A percentile compares a stretch with the other conserved stretches of the same genome.
Conservation (phyloP, 2,888 invertebrate species). For the Hylaea fasciaria region DNA sequence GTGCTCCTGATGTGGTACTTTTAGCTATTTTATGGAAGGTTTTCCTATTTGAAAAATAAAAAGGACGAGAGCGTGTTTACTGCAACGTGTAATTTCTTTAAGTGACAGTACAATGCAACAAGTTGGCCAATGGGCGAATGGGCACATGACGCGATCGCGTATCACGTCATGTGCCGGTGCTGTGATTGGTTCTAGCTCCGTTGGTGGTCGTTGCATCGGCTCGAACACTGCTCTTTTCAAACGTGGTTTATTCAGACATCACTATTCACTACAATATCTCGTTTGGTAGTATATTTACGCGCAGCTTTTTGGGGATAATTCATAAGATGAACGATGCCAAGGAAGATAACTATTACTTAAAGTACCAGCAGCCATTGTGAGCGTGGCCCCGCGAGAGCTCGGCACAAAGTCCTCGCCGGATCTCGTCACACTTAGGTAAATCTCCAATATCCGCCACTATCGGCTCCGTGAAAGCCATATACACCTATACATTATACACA, state of each 20-base stretch:
- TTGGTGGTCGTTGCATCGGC: too few species aligned
- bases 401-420: slow-evolving; percentile 70
- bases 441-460: slow-evolving; percentile 77
- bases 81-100: too few species aligned
- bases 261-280: slow-evolving; percentile 21
- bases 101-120: too few species aligned
- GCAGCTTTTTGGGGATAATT: slow-evolving; percentile 38
- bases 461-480: slow-evolving; percentile 62
- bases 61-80: too few species aligned
- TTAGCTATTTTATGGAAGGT: too few species aligned
- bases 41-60: too few species aligned
- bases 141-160: too few species aligned
- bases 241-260: slow-evolving; percentile 2
- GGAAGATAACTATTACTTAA: slow-evolving; percentile 66
- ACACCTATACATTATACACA: slow-evolving; percentile 51
- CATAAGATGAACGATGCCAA: slow-evolving; percentile 47
- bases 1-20: too few species aligned
- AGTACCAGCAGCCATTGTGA: slow-evolving; percentile 65
- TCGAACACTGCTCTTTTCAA: too few species aligned
- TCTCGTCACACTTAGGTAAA: slow-evolving; percentile 78
- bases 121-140: too few species aligned
- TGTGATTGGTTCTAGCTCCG: too few species aligned
- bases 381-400: slow-evolving; percentile 62
- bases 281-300: slow-evolving; percentile 26
- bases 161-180: too few species aligned